These are phyloP conservation scores for Drosophila greeni DNA, from an alignment of 2,888 invertebrate species.

Conservation along the genomic window DNA sequence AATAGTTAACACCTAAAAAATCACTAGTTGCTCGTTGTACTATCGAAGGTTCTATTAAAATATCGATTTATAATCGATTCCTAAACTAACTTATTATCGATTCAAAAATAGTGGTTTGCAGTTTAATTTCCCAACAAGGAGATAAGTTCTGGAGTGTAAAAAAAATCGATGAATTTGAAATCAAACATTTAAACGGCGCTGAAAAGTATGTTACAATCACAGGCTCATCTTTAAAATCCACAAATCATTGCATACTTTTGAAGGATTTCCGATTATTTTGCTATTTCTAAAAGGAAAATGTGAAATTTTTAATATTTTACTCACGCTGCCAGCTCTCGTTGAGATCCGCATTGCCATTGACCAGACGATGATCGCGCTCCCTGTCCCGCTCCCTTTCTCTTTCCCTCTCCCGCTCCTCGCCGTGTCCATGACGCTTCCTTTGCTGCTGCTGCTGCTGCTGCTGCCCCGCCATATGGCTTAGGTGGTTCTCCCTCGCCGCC, in stretches of 20 bases:
- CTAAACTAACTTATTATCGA: too few species aligned
- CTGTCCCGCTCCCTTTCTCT: constrained; percentile 79
- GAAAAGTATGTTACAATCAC: not conserved
- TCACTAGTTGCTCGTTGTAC: too few species aligned
- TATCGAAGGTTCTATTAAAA: too few species aligned
- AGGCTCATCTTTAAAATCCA: not conserved
- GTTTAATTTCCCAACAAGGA: too few species aligned
- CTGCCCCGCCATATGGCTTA: constrained; percentile 39
- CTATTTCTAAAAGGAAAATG: not conserved
- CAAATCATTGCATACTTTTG: not conserved
- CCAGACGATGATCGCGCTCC: constrained; percentile 87
- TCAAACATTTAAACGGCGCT: too few species aligned
- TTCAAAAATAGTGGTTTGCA: too few species aligned
- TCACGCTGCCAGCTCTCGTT: constrained; percentile 89
- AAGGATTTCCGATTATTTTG: not conserved
- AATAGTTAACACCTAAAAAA: not conserved
- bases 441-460: constrained; percentile 43
- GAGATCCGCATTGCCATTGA: constrained; percentile 49
- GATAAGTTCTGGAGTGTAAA: too few species aligned
- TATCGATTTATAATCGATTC: too few species aligned
- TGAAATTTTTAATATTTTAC: constrained; percentile 24
- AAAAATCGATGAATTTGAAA: too few species aligned
- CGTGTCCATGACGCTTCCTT: constrained; percentile 47
- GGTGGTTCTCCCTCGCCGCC: constrained; percentile 44
- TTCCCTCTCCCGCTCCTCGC: constrained; percentile 82